Percentiles rank a stretch among this genome's conserved stretches.
These are phyloP conservation scores for Microplitis deprimator DNA, from an alignment of 2,888 invertebrate genomes.

Conservation along the genomic window DNA sequence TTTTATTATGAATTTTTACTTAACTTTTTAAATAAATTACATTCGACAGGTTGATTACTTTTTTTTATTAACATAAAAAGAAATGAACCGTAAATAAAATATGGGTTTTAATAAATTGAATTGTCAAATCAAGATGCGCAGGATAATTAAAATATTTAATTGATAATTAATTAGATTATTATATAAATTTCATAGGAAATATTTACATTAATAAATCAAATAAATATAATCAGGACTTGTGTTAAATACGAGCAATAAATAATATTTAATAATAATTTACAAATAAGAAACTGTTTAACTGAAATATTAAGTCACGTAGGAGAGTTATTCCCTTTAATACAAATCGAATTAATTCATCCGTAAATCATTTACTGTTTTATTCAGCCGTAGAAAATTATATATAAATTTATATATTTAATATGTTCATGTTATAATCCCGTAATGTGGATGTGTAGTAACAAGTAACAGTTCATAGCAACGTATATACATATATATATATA, in stretches of 20 bases:
- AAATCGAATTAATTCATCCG: not conserved
- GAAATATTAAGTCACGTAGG: not conserved
- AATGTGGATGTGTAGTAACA: not conserved
- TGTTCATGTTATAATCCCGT: not conserved
- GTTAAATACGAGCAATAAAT: not conserved
- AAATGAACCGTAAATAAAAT: not conserved
- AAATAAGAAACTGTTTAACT: not conserved
- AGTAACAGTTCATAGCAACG: not conserved
- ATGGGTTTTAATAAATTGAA: no score
- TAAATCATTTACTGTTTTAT: not conserved
- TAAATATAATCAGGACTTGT: not conserved
- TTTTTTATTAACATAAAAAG: not conserved
- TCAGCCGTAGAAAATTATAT: not conserved
- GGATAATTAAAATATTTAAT: not conserved
- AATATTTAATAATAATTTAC: not conserved
- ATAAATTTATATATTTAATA: not conserved
- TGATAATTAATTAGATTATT: not conserved
- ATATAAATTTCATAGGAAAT: not conserved
- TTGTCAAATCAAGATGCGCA: no score
- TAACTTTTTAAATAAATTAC: not conserved
- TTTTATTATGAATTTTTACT: not conserved
- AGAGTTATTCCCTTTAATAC: not conserved
- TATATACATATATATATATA: slow-evolving; percentile 15
- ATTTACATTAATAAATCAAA: not conserved
- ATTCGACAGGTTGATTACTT: not conserved